Percentiles rank a stretch among this genome's conserved stretches.
Conservation (phyloP, 2,888 invertebrate species). For the Platynereis dumerilii region DNA sequence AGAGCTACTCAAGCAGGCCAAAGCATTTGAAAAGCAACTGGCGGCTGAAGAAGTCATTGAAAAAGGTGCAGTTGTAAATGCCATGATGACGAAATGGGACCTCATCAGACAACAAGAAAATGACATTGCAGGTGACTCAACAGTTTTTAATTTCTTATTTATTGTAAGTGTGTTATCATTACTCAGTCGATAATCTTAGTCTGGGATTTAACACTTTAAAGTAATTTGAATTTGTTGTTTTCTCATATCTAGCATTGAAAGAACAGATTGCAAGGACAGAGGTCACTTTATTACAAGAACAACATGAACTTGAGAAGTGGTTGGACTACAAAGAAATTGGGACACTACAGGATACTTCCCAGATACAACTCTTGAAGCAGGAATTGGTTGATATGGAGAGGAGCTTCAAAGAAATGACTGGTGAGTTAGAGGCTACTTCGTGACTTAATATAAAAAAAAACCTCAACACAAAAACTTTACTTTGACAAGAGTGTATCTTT, state of each 20-base stretch:
- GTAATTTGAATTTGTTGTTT: no score
- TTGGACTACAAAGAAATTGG: slow-evolving; percentile 51
- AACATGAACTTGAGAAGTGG: slow-evolving; percentile 52
- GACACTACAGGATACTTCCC: slow-evolving; percentile 46
- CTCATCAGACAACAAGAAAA: slow-evolving; percentile 33
- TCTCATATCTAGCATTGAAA: slow-evolving; percentile 43
- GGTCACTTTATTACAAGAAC: slow-evolving; percentile 43
- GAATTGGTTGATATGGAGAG: slow-evolving; percentile 56
- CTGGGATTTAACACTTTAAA: neutral
- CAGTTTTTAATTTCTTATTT: neutral
- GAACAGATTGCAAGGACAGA: slow-evolving; percentile 40
- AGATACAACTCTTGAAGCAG: slow-evolving; percentile 54
- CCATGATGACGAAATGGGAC: slow-evolving; percentile 58
- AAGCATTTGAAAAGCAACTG: slow-evolving; percentile 48
- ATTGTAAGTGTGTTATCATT: no score
- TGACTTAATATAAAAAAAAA: neutral
- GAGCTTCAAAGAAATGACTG: slow-evolving; percentile 58
- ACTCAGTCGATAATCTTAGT: neutral
- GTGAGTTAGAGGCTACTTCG: slow-evolving; percentile 36
- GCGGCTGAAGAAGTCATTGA: slow-evolving; percentile 44
- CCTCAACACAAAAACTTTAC: neutral
- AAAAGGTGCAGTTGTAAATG: slow-evolving; percentile 50
- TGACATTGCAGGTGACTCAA: slow-evolving; percentile 25
- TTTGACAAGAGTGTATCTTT: neutral
- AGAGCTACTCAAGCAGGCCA: slow-evolving; percentile 52